Evolutionary conservation across 64 coral and sea anemone species (phyloP), one percentile per base, ranked within the genome.

Genomic region (Pachyseris speciosa): DNA sequence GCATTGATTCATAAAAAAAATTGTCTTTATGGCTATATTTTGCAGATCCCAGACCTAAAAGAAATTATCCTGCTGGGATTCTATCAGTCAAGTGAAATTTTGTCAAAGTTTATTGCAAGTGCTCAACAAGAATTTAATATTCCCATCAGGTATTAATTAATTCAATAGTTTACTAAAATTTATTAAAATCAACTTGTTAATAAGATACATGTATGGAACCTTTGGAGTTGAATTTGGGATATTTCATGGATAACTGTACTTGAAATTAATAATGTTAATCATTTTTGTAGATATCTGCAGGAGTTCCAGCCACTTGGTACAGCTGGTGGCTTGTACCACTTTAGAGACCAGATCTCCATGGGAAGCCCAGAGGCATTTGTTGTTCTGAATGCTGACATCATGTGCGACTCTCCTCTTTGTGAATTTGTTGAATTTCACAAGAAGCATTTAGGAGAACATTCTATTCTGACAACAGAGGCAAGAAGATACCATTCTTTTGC

Each of bases 241-340:
- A n/a, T n/a, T n/a, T n/a, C n/a, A n/a, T n/a, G n/a, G n/a, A n/a
- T n/a, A n/a, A 45, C 43, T 45, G 43, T 45, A 45, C 43, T 45
- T 45, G 43, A 45, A 6, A 11, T 11, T 45, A 45, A 45, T 11
- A 6, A 11, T 45, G 4, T 45, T 45, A 45, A 45, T 45, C 15
- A 50, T 49, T 0, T 52, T 29, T 16, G 15, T 29, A 99, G 97
- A 66, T 99, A 99, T 78, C 63, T 99, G 68, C 97, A 99, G 51
- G 97, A 99, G 75, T 99, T 95, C 29, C 97, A 99, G 72, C 93
- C 97, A 36, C 81, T 99, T 30, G 97, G 97, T 1, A 99, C 97
- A 34, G 93, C 91, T 58, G 97, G 97, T 27, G 97, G 97, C 17
- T 69, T 99, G 13, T 99, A 99, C 90, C 97, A 99, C 73, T 99